Evolutionary conservation across 2,113 vertebrate genomes (phyloP).

Genomic region (Emydocephalus ijimae): DNA sequence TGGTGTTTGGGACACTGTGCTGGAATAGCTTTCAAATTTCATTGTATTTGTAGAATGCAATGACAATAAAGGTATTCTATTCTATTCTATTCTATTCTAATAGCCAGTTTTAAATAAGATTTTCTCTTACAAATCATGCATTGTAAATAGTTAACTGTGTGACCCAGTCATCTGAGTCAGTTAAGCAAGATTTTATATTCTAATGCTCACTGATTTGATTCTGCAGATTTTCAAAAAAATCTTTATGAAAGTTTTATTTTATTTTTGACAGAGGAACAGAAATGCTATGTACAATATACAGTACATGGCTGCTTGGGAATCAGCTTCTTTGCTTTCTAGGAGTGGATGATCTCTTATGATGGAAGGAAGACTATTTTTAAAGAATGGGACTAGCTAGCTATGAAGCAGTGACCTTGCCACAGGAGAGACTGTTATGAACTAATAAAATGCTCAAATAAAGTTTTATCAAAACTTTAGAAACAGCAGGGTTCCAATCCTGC

Average conservation of each 20-base stretch:
- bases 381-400: neutral
- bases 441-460: too few relatives aligned
- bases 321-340: neutral
- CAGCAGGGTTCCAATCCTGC: too few relatives aligned
- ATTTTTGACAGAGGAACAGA: neutral
- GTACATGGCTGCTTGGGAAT: neutral
- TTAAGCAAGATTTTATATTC: neutral
- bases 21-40: too few relatives aligned
- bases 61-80: too few relatives aligned
- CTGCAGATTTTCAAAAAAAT: neutral
- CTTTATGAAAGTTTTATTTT: neutral
- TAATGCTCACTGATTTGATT: neutral
- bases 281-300: neutral
- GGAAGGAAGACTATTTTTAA: neutral
- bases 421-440: too few relatives aligned
- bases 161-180: neutral
- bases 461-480: too few relatives aligned
- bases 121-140: neutral
- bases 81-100: too few relatives aligned
- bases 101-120: neutral
- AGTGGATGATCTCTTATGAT: neutral
- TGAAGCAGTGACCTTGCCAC: neutral
- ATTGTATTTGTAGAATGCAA: too few relatives aligned
- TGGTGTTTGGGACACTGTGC: too few relatives aligned
- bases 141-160: neutral